Base-by-base conservation (phyloP, 2,113 vertebrate genomes). In the Gasterosteus nipponicus region DNA sequence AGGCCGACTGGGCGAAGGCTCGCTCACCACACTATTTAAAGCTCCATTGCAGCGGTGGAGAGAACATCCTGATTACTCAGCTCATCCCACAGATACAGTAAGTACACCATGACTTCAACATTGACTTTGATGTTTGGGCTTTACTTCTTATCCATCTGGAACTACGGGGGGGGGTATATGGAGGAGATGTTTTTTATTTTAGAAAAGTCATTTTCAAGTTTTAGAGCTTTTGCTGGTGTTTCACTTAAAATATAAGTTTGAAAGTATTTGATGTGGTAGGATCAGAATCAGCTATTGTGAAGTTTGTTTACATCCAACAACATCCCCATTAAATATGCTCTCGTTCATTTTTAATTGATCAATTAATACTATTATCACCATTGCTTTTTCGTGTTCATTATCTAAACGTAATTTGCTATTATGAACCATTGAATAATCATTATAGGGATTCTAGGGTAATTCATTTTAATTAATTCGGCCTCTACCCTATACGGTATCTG, bases 21-120 rank as follows among this genome's bases (percentile, higher is more conserved):
- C 12, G 4, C 72, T 83, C 42, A n/a, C 56, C 64, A 70, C 79
- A 78, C 80, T 88, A 90, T 89, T 89, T 90, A 89, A 89, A 86
- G 70, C 73, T 51, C 33, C 61, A 10, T 67, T 54, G 69, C 73
- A 51, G 62, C 41, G 26, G 62, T 64, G 77, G 72, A 29, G 77
- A 82, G 75, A 67, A 64, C 54, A 22, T 76, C 71, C 65, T 60
- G 82, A 51, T 42, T 79, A 56, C 18, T 80, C 74, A 81, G 72
- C 74, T 78, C 65, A 60, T 26, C 67, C 77, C 60, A 51, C 56
- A 79, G 9, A 67, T 15, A 69, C 75, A 78, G 89, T 91, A 80
- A 91, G 91, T 90, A 77, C 60, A 35, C 7, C n/a, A 47, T 9
- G 10, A 18, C 47, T 64, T 69, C 26, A 56, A 54, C 11, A 7